Base-by-base conservation (phyloP, 1,140 invertebrate species). In the Lineus longissimus region DNA sequence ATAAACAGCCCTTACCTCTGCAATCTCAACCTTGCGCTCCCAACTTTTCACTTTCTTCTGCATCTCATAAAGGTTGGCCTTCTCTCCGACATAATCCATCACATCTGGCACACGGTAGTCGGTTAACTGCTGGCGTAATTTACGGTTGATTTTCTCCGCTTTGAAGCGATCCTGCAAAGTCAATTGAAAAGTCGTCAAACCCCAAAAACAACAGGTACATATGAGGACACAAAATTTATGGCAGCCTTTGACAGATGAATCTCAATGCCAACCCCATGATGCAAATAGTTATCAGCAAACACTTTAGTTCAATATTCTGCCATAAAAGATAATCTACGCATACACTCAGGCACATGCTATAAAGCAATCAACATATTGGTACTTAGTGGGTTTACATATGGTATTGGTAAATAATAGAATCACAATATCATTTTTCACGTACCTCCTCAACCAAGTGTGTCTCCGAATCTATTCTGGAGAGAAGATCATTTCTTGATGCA, bases 21-120 rank as follows among this genome's bases (percentile, higher is more conserved):
- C 80, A 66, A 82, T 82, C 67, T 81, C 81, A 17, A 82, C 80
- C 71, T 82, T 82, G 61, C 81, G 73, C 61, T 81, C 78, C 81
- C 81, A 82, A 64, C 73, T 80, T 65, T 78, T 77, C 6, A 81
- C 74, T 66, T 81, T 79, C 67, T 79, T 81, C 63, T 78, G 70
- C 1, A 81, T 56, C 65, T 81, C 77, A 66, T 81, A 81, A 22
- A 81, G 61, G 58, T 77, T 71, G 31, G 79, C 78, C 58, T 79
- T 81, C 54, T 79, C 79, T 47, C 65, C 66, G 2, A 82, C 80
- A 68, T 81, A 82, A 23, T 81, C 78, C 76, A 81, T 81, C 0
- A 82, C 79, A 23, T 77, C 76, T 19, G 81, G 81, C 11, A 82
- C 79, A n/a, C 71, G 60, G 62, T 74, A 82, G 61, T 80, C 76